Percentiles rank a stretch among this genome's conserved stretches.
Conservation (phyloP, 2,113 vertebrate species). For the Rostratula benghalensis region DNA sequence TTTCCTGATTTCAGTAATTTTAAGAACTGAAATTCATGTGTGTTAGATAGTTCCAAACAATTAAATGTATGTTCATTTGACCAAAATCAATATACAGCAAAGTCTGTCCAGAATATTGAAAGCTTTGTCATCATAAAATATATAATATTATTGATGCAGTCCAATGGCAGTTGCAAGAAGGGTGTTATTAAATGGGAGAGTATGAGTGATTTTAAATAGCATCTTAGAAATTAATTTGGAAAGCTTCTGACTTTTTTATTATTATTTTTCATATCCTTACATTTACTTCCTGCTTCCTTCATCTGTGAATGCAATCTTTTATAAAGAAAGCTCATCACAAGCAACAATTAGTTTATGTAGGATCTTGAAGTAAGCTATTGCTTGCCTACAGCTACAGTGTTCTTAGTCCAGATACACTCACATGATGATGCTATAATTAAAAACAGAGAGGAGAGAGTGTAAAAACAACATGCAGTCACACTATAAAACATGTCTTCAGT, state of each 20-base stretch:
- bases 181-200: not conserved
- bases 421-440: slow-evolving; percentile 40
- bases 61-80: not conserved
- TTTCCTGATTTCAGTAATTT: not conserved
- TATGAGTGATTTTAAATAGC: not conserved
- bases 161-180: not conserved
- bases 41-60: not conserved
- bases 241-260: not conserved
- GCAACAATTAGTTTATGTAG: not conserved
- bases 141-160: not conserved
- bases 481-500: not conserved
- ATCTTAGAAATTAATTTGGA: not conserved
- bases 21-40: not conserved
- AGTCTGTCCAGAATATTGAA: not conserved
- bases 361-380: not conserved
- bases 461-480: not conserved
- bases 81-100: not conserved
- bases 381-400: not conserved
- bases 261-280: not conserved
- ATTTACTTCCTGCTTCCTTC: slow-evolving; percentile 21
- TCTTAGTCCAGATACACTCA: slow-evolving; percentile 9
- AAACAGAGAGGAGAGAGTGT: not conserved
- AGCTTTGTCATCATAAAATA: not conserved
- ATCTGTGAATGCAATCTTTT: slow-evolving; percentile 22
- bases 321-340: slow-evolving; percentile 19